Evolutionary conservation across 92 coral and sea anemone genomes (phyloP), one percentile per base, ranked within the genome.

Genomic region (Isaurus tuberculatus): DNA sequence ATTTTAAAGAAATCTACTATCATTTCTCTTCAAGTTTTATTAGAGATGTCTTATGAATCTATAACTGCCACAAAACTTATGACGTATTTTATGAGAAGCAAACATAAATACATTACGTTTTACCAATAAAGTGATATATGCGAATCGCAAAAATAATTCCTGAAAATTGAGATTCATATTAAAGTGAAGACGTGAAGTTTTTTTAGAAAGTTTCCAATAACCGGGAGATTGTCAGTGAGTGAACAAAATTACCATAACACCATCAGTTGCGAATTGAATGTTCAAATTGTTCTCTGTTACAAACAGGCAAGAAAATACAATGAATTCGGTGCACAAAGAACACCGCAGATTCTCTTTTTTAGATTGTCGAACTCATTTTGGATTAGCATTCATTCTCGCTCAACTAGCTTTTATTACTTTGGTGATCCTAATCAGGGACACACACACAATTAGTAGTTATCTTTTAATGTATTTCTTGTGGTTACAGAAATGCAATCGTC

Each of bases 401-500:
- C 19, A 53, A 49, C 2, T 19, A 60, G 20, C 27, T 23, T 53
- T 57, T 22, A 13, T 75, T 37, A 22, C 49, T 75, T 55, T 22
- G 31, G 53, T 26, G 65, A 30, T 75, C 66, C 63, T 51, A 75
- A 25, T 55, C 48, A 27, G 32, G 81, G 33, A 32, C 51, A 36
- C 30, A 34, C 51, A 20, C 48, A n/a, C 67, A 75, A 75, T 75
- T 55, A 58, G 33, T 63, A 48, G 81, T 33, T 58, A 22, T 75
- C 44, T 31, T 77, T 65, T 57, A 58, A 34, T 77, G 46, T 58
- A 36, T 77, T 77, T 57, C 17, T 23, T 77, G 49, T 58, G 32
- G 46, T 61, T 40, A 61, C 30, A 77, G 58, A 77, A 55, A 55
- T 55, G 64, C 65, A 22, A 61, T 77, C 49, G 49, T 77, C 42